Percentiles rank a stretch among this genome's conserved stretches.
These are phyloP conservation scores for Tyto alba DNA, from an alignment of 2,113 vertebrate species.

Conservation along the genomic window DNA sequence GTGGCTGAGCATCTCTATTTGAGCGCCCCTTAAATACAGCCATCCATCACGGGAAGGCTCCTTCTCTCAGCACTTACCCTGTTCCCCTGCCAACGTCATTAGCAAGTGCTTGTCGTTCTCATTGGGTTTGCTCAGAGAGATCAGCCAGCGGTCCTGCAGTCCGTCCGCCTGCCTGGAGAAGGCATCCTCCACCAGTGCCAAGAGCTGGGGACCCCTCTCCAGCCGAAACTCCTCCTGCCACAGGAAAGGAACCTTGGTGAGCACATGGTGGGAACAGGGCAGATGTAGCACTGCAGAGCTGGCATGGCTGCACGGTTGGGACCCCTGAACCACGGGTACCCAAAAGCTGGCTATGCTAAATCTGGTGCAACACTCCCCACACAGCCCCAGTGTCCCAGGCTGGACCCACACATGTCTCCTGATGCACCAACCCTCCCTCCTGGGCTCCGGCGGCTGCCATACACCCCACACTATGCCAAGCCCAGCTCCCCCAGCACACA, in stretches of 20 bases:
- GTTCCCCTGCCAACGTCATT: constrained; percentile 87
- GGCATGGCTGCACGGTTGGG: fast-evolving
- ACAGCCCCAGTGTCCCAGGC: not conserved
- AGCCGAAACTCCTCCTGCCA: constrained; percentile 87
- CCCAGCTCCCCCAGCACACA: not conserved
- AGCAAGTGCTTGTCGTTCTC: constrained; percentile 91
- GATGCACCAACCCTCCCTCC: not conserved
- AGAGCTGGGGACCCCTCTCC: constrained; percentile 79
- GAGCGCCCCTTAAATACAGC: not conserved
- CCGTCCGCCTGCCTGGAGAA: constrained; percentile 83
- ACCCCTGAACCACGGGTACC: not conserved
- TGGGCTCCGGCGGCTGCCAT: not conserved
- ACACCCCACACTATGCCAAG: not conserved
- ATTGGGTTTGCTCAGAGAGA: constrained; percentile 92
- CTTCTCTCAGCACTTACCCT: constrained; percentile 72
- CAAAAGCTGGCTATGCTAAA: not conserved
- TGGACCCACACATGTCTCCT: not conserved
- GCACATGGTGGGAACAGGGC: not conserved
- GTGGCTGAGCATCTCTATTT: not conserved
- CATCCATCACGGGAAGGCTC: not conserved
- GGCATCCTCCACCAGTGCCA: constrained; percentile 84
- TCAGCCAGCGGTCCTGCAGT: constrained; percentile 83
- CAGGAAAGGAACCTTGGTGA: not conserved
- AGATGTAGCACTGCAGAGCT: not conserved
- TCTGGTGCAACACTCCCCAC: fast-evolving